A percentile compares a stretch with the other conserved stretches of the same genome.
Evolutionary conservation across 37 sponge, comb jelly and placozoan species (phyloP).

Genomic region (Lycopodina hypogea): DNA sequence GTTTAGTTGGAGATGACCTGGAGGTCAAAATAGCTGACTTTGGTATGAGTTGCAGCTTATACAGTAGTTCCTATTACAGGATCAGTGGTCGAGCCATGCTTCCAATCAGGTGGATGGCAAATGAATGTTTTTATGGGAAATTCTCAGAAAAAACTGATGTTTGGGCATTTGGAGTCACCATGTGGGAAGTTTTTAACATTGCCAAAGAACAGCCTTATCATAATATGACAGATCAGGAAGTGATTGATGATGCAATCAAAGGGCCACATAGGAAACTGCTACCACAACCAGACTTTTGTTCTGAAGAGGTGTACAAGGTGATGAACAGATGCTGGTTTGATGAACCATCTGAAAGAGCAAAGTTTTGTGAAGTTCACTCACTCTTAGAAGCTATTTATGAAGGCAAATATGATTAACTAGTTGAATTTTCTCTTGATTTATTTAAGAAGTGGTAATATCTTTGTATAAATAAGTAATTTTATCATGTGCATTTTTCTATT

Average conservation of each 20-base stretch:
- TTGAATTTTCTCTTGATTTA: too few relatives aligned
- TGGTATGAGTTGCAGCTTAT: constrained; percentile 76
- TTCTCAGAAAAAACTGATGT: constrained; percentile 85
- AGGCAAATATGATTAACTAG: too few relatives aligned
- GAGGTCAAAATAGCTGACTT: constrained; percentile 79
- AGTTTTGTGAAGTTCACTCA: constrained; percentile 50
- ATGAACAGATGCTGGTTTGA: constrained; percentile 65
- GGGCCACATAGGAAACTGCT: constrained; percentile 37
- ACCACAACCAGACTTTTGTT: constrained; percentile 41
- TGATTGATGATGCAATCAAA: constrained; percentile 63
- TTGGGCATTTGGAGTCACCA: constrained; percentile 82
- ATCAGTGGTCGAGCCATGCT: constrained; percentile 60
- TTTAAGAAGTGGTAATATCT: too few relatives aligned
- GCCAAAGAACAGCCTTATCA: constrained; percentile 63
- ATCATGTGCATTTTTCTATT: too few relatives aligned
- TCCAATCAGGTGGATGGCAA: constrained; percentile 83
- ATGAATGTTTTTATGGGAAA: constrained; percentile 75
- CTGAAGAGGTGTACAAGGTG: constrained; percentile 56
- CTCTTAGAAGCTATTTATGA: constrained; percentile 35
- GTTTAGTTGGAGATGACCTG: constrained; percentile 67
- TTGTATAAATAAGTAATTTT: too few relatives aligned
- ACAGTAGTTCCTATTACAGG: constrained; percentile 61
- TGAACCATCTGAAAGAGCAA: constrained; percentile 46
- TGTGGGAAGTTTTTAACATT: constrained; percentile 85
- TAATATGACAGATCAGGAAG: constrained; percentile 59